Base-by-base conservation (phyloP, 2,113 vertebrate species). In the Corapipo altera region DNA sequence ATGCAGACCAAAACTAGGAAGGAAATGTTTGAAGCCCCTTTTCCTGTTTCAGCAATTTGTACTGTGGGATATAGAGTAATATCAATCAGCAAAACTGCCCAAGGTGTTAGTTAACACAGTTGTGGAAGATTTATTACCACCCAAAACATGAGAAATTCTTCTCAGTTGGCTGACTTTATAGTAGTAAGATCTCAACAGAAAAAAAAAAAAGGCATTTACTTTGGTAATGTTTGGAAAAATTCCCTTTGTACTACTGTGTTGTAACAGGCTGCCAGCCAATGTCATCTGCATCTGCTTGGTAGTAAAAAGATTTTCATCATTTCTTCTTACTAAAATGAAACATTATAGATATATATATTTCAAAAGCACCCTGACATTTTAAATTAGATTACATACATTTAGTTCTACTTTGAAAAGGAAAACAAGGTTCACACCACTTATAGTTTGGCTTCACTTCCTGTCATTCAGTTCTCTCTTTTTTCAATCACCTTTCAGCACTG, bases 11-110 rank as follows among this genome's bases (percentile, higher is more conserved):
- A 73, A 95, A 91, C 76, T 65, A 78, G 74, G 79, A 87, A 93
- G 66, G 69, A 96, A 94, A 93, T 72, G 35, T 92, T 71, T 89
- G 57, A 94, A 94, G 55, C 41, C 55, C 22, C 39, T 88, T 93
- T 78, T 88, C 24, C 72, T 5, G 1, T 91, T 91, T 76, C 85
- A 75, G 49, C 52, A 84, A 54, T 89, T 88, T 46, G 33, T 92
- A 64, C 35, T 72, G 61, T 33, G n/a, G 69, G 79, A 88, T 88
- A 32, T 24, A 59, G 65, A 70, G 57, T 59, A 93, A 65, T 44
- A 83, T 7, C 39, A 94, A 84, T 30, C 33, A 88, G 48, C 17
- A 85, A 86, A 91, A 57, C 64, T 65, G 52, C 41, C 37, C 1
- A 2, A 85, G 26, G 32, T 75, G 13, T 57, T 77, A 26, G 61